Evolutionary conservation across 2,113 vertebrate species (phyloP), one percentile per base, ranked within the genome.

Genomic region (Apteryx mantelli): DNA sequence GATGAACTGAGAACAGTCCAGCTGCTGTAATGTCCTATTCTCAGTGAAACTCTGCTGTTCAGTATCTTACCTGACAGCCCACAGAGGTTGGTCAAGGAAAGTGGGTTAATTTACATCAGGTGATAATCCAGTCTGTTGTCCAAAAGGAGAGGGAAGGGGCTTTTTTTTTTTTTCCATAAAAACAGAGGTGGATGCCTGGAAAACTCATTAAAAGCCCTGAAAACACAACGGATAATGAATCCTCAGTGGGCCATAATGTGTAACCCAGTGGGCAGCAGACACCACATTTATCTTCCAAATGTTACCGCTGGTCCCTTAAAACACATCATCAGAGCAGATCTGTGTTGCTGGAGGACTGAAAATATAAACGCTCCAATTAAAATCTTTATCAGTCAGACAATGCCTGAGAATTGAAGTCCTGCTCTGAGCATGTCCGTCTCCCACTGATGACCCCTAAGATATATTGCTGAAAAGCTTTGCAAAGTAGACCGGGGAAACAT

Each of bases 281-380:
- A 95, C 80, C 26, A 48, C 88, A 93, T 96, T 88, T 58, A 73
- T 96, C 93, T 96, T 94, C 89, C 85, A 73, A 69, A 94, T 14
- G 48, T 63, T 97, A 88, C 94, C 74, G 78, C 87, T 79, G 66
- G 34, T 60, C 91, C 71, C 80, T 83, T 70, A 86, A 89, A 95
- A 89, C 34, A 56, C 82, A 73, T 96, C 94, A 96, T 88, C 85
- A 64, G 93, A 84, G 48, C 84, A 83, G 76, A 95, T 95, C 87
- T 90, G 75, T 91, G 74, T 65, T 92, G 78, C 93, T 76, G 77
- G 90, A 90, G 78, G 81, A 32, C 63, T 95, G 89, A 82, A 85
- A 88, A 74, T 81, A 86, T 82, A 97, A 97, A 96, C 91, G 95
- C 13, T 56, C 85, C 96, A 95, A 97, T 97, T 97, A 97, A 94